Conservation (phyloP, 1,140 invertebrate species). For the Brachionus rotundiformis region DNA sequence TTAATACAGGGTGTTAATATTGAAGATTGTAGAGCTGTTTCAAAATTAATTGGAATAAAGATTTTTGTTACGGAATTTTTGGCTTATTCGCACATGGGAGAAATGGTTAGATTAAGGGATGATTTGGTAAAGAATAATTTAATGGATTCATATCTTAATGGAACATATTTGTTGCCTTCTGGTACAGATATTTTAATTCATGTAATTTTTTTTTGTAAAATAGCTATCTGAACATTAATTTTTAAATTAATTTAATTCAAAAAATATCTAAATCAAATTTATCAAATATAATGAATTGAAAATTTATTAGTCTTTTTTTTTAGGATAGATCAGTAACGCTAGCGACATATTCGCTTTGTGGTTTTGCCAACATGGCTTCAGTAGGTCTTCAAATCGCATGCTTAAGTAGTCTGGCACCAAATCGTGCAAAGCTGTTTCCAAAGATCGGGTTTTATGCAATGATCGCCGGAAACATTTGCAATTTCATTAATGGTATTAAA, state of each 20-base stretch:
- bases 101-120: conserved; percentile 16
- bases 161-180: not conserved
- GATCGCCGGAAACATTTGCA: conserved; percentile 78
- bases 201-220: not conserved
- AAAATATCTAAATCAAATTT: not conserved
- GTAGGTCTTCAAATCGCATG: conserved; percentile 84
- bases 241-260: not conserved
- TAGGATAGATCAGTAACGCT: conserved; percentile 72
- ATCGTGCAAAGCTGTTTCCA: conserved; percentile 72
- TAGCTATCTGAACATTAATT: too few relatives aligned
- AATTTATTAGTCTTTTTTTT: not conserved
- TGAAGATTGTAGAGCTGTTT: conserved; percentile 31
- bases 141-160: not conserved
- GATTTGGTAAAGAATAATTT: conserved; percentile 14
- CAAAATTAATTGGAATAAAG: conserved; percentile 50
- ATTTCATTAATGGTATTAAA: conserved; percentile 76
- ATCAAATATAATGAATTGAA: not conserved
- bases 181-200: conserved; percentile 7
- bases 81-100: conserved; percentile 40
- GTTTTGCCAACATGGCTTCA: conserved; percentile 88
- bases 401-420: conserved; percentile 76
- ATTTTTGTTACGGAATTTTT: conserved; percentile 50
- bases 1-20: conserved; percentile 28
- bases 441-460: conserved; percentile 75
- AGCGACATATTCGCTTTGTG: conserved; percentile 88